Percentiles rank a stretch among this genome's conserved stretches.
These are phyloP conservation scores for Vanessa tameamea DNA, from an alignment of 1,140 invertebrate genomes.

Conservation along the genomic window DNA sequence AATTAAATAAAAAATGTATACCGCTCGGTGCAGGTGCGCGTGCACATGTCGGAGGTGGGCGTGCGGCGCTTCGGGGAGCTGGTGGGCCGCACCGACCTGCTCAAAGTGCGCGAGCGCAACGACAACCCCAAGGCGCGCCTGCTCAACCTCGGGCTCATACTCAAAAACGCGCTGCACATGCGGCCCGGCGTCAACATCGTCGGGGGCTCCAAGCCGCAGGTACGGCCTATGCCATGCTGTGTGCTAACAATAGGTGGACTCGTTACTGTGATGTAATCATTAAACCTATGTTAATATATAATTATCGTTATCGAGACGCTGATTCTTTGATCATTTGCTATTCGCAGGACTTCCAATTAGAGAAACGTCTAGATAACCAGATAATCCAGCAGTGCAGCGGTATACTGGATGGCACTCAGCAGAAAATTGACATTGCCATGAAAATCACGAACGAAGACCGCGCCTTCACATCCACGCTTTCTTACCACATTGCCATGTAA, in stretches of 20 bases:
- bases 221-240: slow-evolving; percentile 10
- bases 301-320: too few relatives aligned
- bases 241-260: too few relatives aligned
- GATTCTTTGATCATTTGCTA: too few relatives aligned
- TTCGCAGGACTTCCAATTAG: slow-evolving; percentile 94
- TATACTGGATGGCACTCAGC: slow-evolving; percentile 87
- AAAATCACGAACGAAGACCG: slow-evolving; percentile 95
- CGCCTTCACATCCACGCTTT: slow-evolving; percentile 95
- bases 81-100: slow-evolving; percentile 95
- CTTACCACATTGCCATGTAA: slow-evolving; percentile 96
- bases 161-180: slow-evolving; percentile 94
- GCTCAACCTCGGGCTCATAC: slow-evolving; percentile 91
- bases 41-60: slow-evolving; percentile 94
- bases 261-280: too few relatives aligned
- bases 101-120: slow-evolving; percentile 84
- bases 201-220: slow-evolving; percentile 91
- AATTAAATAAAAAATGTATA: too few relatives aligned
- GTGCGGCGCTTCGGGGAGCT: slow-evolving; percentile 95
- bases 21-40: slow-evolving; percentile 83
- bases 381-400: slow-evolving; percentile 88
- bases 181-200: slow-evolving; percentile 94
- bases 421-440: slow-evolving; percentile 88
- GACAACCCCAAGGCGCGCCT: slow-evolving; percentile 90
- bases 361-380: slow-evolving; percentile 93
- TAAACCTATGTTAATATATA: too few relatives aligned